These are phyloP conservation scores for Catonia carolina DNA, from an alignment of 2,888 invertebrate species.

Conservation along the genomic window DNA sequence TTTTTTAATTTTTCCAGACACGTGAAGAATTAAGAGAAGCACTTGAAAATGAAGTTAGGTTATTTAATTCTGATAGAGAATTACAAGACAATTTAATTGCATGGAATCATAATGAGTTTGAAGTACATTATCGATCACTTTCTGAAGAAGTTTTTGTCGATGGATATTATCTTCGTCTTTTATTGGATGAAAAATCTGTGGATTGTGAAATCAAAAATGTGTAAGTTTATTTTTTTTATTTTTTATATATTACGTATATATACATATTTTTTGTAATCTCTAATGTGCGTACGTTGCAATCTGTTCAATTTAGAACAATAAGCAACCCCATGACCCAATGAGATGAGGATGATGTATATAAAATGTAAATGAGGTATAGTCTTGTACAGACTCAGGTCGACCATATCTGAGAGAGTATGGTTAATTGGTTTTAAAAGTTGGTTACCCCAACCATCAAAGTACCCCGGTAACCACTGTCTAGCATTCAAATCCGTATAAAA, in stretches of 20 bases:
- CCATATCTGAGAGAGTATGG: too few relatives aligned
- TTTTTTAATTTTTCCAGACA: conserved; percentile 56
- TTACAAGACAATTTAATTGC: conserved; percentile 75
- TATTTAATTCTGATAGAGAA: conserved; percentile 85
- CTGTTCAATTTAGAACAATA: too few relatives aligned
- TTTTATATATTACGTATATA: not conserved
- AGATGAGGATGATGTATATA: too few relatives aligned
- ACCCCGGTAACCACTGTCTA: too few relatives aligned
- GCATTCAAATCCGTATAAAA: too few relatives aligned
- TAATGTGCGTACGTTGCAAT: too few relatives aligned
- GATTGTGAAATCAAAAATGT: conserved; percentile 84
- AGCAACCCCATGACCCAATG: too few relatives aligned
- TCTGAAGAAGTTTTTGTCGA: conserved; percentile 97
- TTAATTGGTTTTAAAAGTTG: too few relatives aligned
- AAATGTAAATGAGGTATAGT: too few relatives aligned
- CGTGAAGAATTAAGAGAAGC: conserved; percentile 89
- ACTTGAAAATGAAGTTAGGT: conserved; percentile 86
- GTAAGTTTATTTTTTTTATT: conserved; percentile 51
- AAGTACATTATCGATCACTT: conserved; percentile 88
- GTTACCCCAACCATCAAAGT: too few relatives aligned
- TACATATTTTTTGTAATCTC: too few relatives aligned
- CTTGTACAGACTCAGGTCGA: too few relatives aligned
- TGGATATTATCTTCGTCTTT: conserved; percentile 91
- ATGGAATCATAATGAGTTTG: conserved; percentile 98
- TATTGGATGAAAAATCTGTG: conserved; percentile 85